phyloP scores from a whole-genome alignment of 2,113 vertebrate species.

The Sapajus apella region DNA sequence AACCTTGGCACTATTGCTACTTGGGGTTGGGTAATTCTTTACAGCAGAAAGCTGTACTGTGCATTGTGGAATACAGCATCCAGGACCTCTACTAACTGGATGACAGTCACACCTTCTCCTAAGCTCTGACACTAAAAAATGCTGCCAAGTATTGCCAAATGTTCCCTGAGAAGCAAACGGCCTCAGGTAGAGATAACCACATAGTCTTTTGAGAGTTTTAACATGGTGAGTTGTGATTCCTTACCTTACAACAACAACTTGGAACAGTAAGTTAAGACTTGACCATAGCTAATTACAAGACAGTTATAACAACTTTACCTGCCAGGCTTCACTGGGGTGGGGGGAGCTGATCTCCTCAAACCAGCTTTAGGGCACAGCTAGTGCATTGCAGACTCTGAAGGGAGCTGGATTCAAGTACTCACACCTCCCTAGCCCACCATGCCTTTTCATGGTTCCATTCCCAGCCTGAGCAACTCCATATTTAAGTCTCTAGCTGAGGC shows the following conservation, averaged over 20 bases:
- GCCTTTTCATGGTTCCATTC: too few species aligned
- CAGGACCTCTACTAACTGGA: not conserved
- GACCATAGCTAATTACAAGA: not conserved
- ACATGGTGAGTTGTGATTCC: not conserved
- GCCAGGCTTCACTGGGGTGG: fast-evolving
- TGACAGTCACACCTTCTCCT: too few species aligned
- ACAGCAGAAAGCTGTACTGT: too few species aligned
- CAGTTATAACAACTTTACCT: not conserved
- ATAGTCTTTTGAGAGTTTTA: too few species aligned
- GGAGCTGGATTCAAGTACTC: not conserved
- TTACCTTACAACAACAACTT: too few species aligned
- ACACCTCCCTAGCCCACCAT: not conserved
- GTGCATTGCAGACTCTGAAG: fast-evolving
- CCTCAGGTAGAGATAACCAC: not conserved
- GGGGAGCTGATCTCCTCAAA: fast-evolving
- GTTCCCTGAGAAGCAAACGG: not conserved
- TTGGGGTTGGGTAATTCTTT: not conserved
- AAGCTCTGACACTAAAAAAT: too few species aligned
- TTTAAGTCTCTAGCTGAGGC: not conserved
- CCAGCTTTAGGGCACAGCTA: too few species aligned
- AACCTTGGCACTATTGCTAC: fast-evolving
- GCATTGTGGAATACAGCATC: too few species aligned
- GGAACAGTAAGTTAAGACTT: not conserved
- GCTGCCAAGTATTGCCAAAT: too few species aligned
- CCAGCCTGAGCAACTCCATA: not conserved